These are phyloP conservation scores for Tanypteryx hageni DNA, from an alignment of 2,888 invertebrate genomes.

Conservation along the genomic window DNA sequence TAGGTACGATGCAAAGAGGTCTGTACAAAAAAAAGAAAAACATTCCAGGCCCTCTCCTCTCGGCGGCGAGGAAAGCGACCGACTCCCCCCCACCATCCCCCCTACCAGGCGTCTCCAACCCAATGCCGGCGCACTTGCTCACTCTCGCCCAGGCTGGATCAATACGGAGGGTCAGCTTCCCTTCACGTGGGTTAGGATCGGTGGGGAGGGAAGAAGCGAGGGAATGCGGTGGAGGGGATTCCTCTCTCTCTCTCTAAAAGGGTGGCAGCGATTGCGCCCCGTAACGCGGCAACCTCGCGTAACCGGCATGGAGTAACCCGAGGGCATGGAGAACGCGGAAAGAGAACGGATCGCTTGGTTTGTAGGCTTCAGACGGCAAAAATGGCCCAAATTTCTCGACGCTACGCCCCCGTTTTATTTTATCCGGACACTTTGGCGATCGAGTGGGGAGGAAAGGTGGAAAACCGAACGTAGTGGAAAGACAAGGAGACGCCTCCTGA, in stretches of 20 bases:
- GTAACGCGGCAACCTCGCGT: neutral
- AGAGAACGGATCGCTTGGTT: neutral
- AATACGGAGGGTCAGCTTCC: constrained; percentile 41
- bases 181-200: neutral
- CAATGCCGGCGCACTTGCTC: neutral
- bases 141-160: neutral
- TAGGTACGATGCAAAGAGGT: too few relatives aligned
- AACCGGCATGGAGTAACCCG: constrained; percentile 24
- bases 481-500: neutral
- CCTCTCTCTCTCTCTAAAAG: neutral
- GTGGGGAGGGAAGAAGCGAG: neutral
- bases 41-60: too few relatives aligned
- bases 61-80: neutral
- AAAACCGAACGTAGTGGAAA: neutral
- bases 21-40: too few relatives aligned
- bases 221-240: neutral
- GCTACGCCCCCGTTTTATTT: neutral
- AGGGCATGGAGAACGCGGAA: neutral
- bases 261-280: constrained; percentile 21
- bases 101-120: neutral
- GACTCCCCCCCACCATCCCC: neutral
- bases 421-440: neutral
- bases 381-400: neutral
- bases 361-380: neutral
- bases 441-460: neutral